Percentiles rank a stretch among this genome's conserved stretches.
Conservation (phyloP, 1,140 invertebrate genomes). For the Bradysia coprophila region DNA sequence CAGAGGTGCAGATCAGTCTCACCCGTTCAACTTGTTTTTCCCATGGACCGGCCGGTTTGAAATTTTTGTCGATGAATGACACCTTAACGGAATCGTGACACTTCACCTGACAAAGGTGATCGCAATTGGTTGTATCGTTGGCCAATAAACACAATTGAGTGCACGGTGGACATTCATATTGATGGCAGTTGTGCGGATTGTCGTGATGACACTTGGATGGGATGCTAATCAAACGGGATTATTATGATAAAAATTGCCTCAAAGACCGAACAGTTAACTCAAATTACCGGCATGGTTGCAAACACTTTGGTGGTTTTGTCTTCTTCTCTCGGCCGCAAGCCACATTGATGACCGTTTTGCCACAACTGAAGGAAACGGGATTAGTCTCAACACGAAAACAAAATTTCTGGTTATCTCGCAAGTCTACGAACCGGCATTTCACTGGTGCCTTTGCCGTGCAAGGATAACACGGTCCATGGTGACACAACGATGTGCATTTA, state of each 20-base stretch:
- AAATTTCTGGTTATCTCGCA: no score
- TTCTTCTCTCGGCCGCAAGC: constrained; percentile 68
- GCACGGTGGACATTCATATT: constrained; percentile 72
- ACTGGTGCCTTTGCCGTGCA: constrained; percentile 61
- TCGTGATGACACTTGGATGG: constrained; percentile 63
- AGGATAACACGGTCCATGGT: constrained; percentile 79
- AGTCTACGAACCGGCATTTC: constrained; percentile 48
- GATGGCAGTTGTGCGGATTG: constrained; percentile 68
- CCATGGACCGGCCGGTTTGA: constrained; percentile 56
- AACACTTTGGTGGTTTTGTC: constrained; percentile 61
- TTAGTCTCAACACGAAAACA: neutral
- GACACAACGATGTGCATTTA: constrained; percentile 72
- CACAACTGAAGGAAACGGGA: constrained; percentile 32
- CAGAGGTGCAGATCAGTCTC: neutral
- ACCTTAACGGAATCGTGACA: constrained; percentile 70
- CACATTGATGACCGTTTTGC: constrained; percentile 54
- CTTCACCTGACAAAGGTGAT: constrained; percentile 48
- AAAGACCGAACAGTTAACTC: no score
- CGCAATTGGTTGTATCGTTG: constrained; percentile 39
- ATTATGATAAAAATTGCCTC: no score
- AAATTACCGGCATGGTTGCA: constrained; percentile 31
- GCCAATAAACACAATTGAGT: constrained; percentile 41
- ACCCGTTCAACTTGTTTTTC: constrained; percentile 40
- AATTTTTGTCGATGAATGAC: constrained; percentile 33
- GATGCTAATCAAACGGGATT: no score